phyloP scores from a whole-genome alignment of 2,888 invertebrate species.

The Diogma glabrata region DNA sequence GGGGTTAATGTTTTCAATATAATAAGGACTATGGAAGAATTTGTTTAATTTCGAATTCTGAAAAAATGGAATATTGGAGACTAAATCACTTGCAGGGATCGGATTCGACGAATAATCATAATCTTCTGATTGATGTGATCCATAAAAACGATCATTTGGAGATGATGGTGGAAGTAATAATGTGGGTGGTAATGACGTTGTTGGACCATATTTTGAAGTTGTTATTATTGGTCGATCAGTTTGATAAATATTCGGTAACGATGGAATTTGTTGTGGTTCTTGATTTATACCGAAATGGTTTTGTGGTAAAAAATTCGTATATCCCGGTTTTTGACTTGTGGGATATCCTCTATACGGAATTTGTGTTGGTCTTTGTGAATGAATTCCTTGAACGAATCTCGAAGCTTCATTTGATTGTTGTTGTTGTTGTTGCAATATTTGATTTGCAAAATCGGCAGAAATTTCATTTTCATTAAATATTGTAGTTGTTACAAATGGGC shows the following conservation, averaged over 20 bases:
- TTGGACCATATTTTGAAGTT: no score
- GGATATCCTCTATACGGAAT: not conserved
- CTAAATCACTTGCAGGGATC: not conserved
- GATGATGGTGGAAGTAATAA: not conserved
- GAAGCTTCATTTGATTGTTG: not conserved
- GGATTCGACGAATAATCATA: not conserved
- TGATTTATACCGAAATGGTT: slow-evolving; percentile 3
- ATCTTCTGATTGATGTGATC: not conserved
- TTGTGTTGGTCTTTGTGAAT: not conserved
- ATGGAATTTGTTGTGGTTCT: not conserved
- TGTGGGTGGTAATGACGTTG: not conserved
- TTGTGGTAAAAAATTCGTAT: slow-evolving; percentile 1
- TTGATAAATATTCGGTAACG: no score
- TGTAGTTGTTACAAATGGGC: no score
- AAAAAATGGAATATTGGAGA: not conserved
- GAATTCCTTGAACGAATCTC: not conserved
- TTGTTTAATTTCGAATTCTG: slow-evolving; percentile 10
- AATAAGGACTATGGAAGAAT: slow-evolving; percentile 10
- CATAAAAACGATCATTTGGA: slow-evolving; percentile 2
- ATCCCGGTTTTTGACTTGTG: slow-evolving; percentile 2
- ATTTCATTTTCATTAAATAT: slow-evolving; percentile 13
- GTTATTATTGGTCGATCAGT: no score
- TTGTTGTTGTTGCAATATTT: not conserved
- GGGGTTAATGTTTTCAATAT: slow-evolving; percentile 6
- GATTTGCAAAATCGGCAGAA: slow-evolving; percentile 13